Conservation (phyloP, 2,888 invertebrate genomes). For the Nesidiocoris tenuis region DNA sequence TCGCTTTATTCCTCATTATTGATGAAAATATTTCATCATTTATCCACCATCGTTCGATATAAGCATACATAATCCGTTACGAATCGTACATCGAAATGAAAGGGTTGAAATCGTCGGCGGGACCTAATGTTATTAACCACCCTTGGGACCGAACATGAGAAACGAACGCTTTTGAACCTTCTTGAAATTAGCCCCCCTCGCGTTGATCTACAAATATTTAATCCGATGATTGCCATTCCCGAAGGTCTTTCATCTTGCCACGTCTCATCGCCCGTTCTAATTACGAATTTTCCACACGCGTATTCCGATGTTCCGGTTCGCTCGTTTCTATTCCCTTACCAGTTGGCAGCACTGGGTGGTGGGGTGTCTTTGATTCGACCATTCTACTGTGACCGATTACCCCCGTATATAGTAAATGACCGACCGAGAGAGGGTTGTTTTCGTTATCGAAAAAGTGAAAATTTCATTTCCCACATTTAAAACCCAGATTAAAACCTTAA, state of each 20-base stretch:
- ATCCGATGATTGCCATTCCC: background rate
- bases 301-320: constrained; percentile 7
- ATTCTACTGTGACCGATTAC: background rate
- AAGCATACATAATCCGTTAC: too few species aligned
- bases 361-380: background rate
- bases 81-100: too few species aligned
- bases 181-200: background rate
- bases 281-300: constrained; percentile 26
- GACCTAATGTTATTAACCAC: background rate
- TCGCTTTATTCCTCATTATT: too few species aligned
- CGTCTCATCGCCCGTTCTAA: constrained; percentile 21
- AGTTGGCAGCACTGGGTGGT: background rate
- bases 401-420: too few species aligned
- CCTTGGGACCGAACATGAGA: background rate
- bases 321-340: background rate
- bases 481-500: too few species aligned
- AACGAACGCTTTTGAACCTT: background rate
- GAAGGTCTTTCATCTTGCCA: constrained; percentile 20
- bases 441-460: too few species aligned
- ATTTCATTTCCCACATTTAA: too few species aligned
- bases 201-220: background rate
- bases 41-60: too few species aligned
- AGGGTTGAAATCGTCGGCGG: background rate
- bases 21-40: too few species aligned
- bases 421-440: too few species aligned